Evolutionary conservation across 2,113 vertebrate genomes (phyloP).

Genomic region (Limanda limanda): DNA sequence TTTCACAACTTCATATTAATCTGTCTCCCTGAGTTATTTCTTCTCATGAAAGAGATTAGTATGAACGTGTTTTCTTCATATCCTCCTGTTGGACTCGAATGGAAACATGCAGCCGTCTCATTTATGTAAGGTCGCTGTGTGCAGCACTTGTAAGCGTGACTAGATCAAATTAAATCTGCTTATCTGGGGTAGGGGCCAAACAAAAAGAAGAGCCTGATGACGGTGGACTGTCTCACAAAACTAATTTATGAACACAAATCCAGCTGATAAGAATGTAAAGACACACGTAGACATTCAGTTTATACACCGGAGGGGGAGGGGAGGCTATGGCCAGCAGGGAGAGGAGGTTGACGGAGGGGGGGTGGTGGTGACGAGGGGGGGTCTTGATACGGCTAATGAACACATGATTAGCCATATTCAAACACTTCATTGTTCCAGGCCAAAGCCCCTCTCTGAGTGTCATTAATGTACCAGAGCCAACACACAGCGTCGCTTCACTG

Average conservation of each 20-base stretch:
- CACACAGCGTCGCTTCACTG: slow-evolving; percentile 14
- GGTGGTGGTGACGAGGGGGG: slow-evolving; percentile 4
- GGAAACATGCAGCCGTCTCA: slow-evolving; percentile 10
- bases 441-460: slow-evolving; percentile 35
- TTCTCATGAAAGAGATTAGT: slow-evolving; percentile 44
- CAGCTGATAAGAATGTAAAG: slow-evolving; percentile 1
- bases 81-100: slow-evolving; percentile 4
- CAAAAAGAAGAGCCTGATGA: background rate
- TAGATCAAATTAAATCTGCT: background rate
- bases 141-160: background rate
- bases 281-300: slow-evolving; percentile 3
- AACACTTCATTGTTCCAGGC: slow-evolving; percentile 63
- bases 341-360: background rate
- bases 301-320: slow-evolving; percentile 27
- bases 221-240: background rate
- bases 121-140: background rate
- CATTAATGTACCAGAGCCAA: slow-evolving; percentile 46
- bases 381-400: slow-evolving; percentile 38
- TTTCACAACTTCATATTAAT: slow-evolving; percentile 47
- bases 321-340: slow-evolving; percentile 12
- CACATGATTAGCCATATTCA: slow-evolving; percentile 67
- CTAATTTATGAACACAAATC: background rate
- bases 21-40: slow-evolving; percentile 21
- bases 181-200: background rate
- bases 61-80: slow-evolving; percentile 24